Base-by-base conservation (phyloP, 2,888 invertebrate genomes). In the Branchipolynoe longqiensis region DNA sequence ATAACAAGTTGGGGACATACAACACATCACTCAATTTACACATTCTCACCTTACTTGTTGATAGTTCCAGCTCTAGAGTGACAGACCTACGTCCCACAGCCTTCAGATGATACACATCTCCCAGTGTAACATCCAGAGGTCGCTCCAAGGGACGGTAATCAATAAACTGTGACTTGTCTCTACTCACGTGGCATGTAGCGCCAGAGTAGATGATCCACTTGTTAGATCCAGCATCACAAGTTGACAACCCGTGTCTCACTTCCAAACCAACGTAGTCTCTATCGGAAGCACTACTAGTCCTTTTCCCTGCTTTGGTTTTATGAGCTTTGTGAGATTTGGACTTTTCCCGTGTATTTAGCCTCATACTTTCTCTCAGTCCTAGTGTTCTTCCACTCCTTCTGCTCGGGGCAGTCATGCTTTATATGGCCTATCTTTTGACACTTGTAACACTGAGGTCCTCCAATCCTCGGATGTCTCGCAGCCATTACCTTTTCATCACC, bases 151-250 rank as follows among this genome's bases (percentile, higher is more conserved):
- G 40, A 73, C 22, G 6, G 58, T 38, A 73, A 36, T 73, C 73
- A 12, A n/a, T 40, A 28, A 78, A 78, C n/a, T n/a, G n/a, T n/a
- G n/a, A n/a, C n/a, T n/a, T n/a, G n/a, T n/a, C n/a, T 28, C 6
- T 73, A 48, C 64, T 40, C 85, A 82, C 82, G 64, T 85, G 82
- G 25, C 48, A 48, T 0, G 85, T 85, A 22, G 85, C 85, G 4
- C 85, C 85, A 28, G 82, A 82, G 64, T 85, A 82, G 3, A 85
- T 62, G n/a, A 85, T 82, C 62, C 85, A 85, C 1, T 62, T 54
- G 25, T 59, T 33, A 22, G 33, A 4, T 12, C 33, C 12, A 12
- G 38, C 31, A 25, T 40, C 78, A 36, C 36, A n/a, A 1, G 48
- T 33, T 36, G 81, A 81, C 41, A 85, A 40, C 25, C 62, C 78